Evolutionary conservation across 2,113 vertebrate species (phyloP), one percentile per base, ranked within the genome.

Genomic region (Pholis gunnellus): DNA sequence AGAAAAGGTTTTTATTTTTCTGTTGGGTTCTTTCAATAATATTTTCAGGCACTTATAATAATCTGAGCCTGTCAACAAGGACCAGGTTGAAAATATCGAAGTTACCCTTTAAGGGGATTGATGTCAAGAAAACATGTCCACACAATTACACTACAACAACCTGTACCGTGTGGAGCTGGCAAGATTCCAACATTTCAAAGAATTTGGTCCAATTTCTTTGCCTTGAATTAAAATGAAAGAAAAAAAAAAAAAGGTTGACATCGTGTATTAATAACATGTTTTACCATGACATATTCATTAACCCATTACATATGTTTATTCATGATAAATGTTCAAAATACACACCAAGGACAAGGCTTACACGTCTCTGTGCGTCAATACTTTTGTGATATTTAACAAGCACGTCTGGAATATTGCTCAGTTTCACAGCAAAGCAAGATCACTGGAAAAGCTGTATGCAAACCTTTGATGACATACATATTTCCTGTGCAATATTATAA

Each of bases 71-170:
- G 46, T 5, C 46, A 17, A 48, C n/a, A n/a, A n/a, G n/a, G n/a
- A n/a, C 44, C 44, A 46, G 44, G 44, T 46, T 46, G 20, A n/a
- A 52, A 52, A 52, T 22, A 20, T 20, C 18, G 20, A 52, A 20
- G 48, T 22, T 52, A 52, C 6, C 50, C 20, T 54, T 46, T 72
- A 69, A 57, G 36, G 61, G 13, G 9, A 60, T 61, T 25, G 63
- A 64, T 67, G 44, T 75, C 14, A 67, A 65, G 18, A 83, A 80
- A 75, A 31, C 40, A 71, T 77, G 48, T 59, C 27, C 40, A 72
- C 25, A 44, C 44, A 46, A 72, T 25, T 40, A 50, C 9, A 74
- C n/a, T 0, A 38, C 20, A 67, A 40, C 40, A 66, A 40, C 15
- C 36, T 69, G 17, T 4, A 57, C 9, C 4, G 2, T 54, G 48